These are phyloP conservation scores for Taurulus bubalis DNA, from an alignment of 2,113 vertebrate genomes.

Conservation along the genomic window DNA sequence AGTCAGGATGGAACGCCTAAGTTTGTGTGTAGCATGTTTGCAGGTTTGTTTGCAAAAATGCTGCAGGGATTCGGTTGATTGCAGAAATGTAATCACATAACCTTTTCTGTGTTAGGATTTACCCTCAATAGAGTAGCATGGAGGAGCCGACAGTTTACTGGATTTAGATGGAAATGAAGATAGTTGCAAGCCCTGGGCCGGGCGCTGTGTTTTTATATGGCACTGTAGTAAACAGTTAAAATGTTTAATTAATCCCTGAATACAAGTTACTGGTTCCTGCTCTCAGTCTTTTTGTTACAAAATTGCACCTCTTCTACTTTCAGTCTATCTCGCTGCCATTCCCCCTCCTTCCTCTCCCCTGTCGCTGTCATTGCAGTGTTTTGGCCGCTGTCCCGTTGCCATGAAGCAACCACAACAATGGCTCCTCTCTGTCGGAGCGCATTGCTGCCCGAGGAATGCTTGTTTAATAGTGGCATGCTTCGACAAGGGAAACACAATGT, in stretches of 20 bases:
- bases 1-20: neutral
- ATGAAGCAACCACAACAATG: slow-evolving; percentile 77
- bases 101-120: neutral
- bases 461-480: slow-evolving; percentile 72
- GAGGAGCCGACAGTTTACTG: neutral
- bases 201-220: neutral
- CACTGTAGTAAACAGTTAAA: neutral
- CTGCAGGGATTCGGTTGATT: neutral
- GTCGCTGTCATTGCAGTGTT: slow-evolving; percentile 71
- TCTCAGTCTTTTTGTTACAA: neutral
- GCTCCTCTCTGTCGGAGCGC: slow-evolving; percentile 69
- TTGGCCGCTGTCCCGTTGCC: slow-evolving; percentile 73
- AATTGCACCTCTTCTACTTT: slow-evolving; percentile 18
- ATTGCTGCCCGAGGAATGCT: slow-evolving; percentile 70
- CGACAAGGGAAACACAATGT: slow-evolving; percentile 57
- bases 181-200: neutral
- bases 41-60: neutral
- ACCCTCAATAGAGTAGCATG: neutral
- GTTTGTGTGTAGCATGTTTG: slow-evolving; percentile 14
- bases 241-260: neutral
- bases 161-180: neutral
- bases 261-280: neutral
- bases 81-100: no score
- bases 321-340: slow-evolving; percentile 36
- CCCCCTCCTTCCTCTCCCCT: slow-evolving; percentile 23